phyloP scores from a whole-genome alignment of 2,797 vertebrate genomes.

The Numenius phaeopus region DNA sequence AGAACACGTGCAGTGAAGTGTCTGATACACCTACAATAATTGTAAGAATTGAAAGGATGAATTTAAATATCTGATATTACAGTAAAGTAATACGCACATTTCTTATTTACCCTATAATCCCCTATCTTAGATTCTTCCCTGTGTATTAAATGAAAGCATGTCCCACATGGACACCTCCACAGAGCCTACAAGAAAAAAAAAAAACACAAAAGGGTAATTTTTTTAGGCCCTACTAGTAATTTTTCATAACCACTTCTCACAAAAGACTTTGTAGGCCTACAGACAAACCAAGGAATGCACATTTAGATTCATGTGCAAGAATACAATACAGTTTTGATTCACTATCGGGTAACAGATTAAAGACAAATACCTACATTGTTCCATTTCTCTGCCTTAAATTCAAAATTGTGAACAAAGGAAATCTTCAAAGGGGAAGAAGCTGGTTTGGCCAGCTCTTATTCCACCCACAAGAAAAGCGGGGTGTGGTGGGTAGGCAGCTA shows the following conservation, averaged over 20 bases:
- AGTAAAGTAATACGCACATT: neutral
- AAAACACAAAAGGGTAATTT: neutral
- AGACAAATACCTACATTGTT: neutral
- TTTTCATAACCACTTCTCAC: neutral
- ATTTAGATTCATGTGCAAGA: neutral
- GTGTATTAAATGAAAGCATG: neutral
- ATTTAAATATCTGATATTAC: neutral
- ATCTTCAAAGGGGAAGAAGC: constrained; percentile 36
- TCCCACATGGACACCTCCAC: neutral
- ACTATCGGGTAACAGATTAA: neutral
- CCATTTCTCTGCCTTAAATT: neutral
- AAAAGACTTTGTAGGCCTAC: neutral
- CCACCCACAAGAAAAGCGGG: neutral
- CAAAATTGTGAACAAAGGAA: neutral
- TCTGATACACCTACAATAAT: neutral
- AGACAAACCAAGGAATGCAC: neutral
- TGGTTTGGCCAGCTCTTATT: constrained; percentile 39
- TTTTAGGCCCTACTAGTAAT: neutral
- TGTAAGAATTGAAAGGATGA: neutral
- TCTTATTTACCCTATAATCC: neutral
- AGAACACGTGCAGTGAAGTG: neutral
- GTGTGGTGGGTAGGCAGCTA: constrained; percentile 38
- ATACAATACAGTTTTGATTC: neutral
- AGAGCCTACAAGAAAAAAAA: neutral
- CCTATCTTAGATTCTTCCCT: neutral